A percentile compares a stretch with the other conserved stretches of the same genome.
phyloP scores from a whole-genome alignment of 2,113 vertebrate genomes.

The Dromiciops gliroides region DNA sequence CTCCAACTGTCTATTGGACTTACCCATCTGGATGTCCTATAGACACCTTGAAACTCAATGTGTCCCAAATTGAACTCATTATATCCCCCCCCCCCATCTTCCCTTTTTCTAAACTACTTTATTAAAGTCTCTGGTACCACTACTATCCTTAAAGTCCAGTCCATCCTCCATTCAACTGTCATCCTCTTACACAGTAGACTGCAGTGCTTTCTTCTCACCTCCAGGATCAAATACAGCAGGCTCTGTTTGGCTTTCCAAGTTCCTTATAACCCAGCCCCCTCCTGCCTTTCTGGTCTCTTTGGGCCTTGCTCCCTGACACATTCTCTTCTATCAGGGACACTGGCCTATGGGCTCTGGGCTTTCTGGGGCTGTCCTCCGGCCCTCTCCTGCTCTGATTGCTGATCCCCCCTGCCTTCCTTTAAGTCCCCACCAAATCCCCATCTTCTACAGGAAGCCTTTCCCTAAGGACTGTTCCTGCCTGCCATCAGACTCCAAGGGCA shows the following conservation, averaged over 20 bases:
- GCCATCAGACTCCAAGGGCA: no score
- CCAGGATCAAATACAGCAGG: not conserved
- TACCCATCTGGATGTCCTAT: not conserved
- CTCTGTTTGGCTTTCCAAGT: not conserved
- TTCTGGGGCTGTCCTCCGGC: not conserved
- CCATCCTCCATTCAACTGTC: not conserved
- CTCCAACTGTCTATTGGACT: not conserved
- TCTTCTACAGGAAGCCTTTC: not conserved
- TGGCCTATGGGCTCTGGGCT: no score
- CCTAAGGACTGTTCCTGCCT: no score
- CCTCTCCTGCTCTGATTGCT: not conserved
- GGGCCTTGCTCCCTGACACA: not conserved
- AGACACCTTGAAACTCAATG: not conserved
- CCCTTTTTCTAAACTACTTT: not conserved
- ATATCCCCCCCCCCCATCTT: not conserved
- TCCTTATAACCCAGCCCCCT: not conserved
- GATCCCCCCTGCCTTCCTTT: not conserved
- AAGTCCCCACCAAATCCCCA: not conserved
- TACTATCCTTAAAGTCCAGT: not conserved
- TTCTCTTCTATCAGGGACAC: no score
- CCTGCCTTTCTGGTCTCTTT: not conserved
- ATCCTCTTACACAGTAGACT: not conserved
- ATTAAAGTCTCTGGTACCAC: not conserved
- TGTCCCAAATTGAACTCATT: not conserved
- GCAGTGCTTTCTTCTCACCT: not conserved